Conservation (phyloP, 1,140 invertebrate genomes). For the Coptotermes formosanus region DNA sequence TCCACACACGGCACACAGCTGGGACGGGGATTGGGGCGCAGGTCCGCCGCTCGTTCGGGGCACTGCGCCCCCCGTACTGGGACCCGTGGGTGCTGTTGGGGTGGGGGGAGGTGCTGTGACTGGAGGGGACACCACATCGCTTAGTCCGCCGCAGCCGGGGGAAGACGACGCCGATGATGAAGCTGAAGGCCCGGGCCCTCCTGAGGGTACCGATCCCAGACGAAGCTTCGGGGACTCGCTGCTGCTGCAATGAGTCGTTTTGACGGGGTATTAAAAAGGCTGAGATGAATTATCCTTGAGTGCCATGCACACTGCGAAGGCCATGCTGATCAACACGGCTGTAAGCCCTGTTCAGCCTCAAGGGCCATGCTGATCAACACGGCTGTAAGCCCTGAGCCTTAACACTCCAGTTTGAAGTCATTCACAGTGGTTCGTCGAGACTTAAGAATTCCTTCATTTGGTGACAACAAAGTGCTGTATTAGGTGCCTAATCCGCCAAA, state of each 20-base stretch:
- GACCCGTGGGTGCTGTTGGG: slow-evolving; percentile 38
- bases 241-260: slow-evolving; percentile 44
- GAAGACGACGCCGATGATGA: slow-evolving; percentile 67
- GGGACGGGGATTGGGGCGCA: slow-evolving; percentile 71
- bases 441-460: no score
- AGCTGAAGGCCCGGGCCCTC: slow-evolving; percentile 52
- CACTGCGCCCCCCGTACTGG: slow-evolving; percentile 42
- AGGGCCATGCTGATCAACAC: no score
- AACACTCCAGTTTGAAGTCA: no score
- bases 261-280: no score
- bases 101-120: slow-evolving; percentile 58
- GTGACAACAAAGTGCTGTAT: no score
- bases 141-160: slow-evolving; percentile 50
- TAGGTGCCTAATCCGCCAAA: no score
- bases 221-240: slow-evolving; percentile 61
- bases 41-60: slow-evolving; percentile 48
- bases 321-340: no score
- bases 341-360: no score
- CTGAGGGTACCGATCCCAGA: slow-evolving; percentile 40
- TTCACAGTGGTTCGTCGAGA: no score
- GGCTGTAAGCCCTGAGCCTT: no score
- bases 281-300: no score
- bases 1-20: slow-evolving; percentile 96
- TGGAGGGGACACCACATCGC: slow-evolving; percentile 52
- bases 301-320: no score